Conservation (phyloP, 2,113 vertebrate species). For the Thalassoma bifasciatum region DNA sequence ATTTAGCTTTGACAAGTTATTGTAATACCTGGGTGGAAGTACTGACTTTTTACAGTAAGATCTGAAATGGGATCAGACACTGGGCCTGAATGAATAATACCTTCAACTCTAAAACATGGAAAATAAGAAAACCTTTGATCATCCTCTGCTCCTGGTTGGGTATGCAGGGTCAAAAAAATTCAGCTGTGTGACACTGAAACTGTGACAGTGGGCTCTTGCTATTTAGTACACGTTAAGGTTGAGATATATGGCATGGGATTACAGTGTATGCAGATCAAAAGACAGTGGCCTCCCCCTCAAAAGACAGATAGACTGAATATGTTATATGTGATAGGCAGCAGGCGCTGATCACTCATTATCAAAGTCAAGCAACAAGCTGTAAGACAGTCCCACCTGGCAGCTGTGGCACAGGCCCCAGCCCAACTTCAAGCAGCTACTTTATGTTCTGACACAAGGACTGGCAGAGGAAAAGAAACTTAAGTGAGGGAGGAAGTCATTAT, state of each 20-base stretch:
- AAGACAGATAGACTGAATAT: conserved; percentile 32
- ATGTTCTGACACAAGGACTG: conserved; percentile 34
- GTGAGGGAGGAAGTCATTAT: conserved; percentile 54
- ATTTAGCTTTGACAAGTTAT: background rate
- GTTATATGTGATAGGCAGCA: conserved; percentile 40
- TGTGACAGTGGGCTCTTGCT: background rate
- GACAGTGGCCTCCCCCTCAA: background rate
- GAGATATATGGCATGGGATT: background rate
- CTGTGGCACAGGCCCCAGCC: conserved; percentile 27
- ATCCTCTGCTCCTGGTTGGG: too few relatives aligned
- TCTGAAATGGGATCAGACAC: too few relatives aligned
- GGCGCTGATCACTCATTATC: conserved; percentile 33
- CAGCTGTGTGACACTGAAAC: background rate
- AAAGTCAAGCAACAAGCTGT: conserved; percentile 43
- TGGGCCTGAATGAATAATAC: too few relatives aligned
- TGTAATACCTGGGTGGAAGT: background rate
- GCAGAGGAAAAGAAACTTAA: conserved; percentile 22
- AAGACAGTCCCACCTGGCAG: conserved; percentile 46
- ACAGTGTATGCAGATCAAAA: background rate
- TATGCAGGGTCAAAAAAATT: background rate
- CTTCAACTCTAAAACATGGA: too few relatives aligned
- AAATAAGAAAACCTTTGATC: too few relatives aligned
- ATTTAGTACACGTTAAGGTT: background rate
- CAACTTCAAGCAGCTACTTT: conserved; percentile 30
- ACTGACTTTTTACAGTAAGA: too few relatives aligned